phyloP scores from a whole-genome alignment of 2,888 invertebrate species.

The Agrochola litura region DNA sequence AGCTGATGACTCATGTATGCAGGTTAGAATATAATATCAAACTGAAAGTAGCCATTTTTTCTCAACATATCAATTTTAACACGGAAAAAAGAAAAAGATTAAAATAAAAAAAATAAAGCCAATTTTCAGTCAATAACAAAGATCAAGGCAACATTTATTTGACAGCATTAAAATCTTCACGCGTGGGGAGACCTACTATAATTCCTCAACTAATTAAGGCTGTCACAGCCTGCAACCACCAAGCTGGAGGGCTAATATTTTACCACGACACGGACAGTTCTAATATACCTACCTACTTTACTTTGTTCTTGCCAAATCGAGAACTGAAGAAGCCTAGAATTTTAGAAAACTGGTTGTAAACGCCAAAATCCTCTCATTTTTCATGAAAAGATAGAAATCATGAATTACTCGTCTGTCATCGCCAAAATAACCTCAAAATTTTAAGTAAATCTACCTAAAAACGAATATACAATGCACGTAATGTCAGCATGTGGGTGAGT shows the following conservation, averaged over 20 bases:
- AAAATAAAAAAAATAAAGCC: too few species aligned
- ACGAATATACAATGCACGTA: constrained; percentile 44
- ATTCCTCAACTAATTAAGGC: background rate
- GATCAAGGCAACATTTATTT: too few species aligned
- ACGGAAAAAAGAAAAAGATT: background rate
- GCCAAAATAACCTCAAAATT: constrained; percentile 19
- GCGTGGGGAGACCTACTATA: too few species aligned
- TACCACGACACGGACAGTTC: too few species aligned
- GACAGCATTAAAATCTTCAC: background rate
- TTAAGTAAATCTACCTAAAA: constrained; percentile 2
- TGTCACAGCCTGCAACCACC: background rate
- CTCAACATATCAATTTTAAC: background rate
- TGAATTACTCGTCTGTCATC: background rate
- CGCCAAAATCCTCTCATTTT: background rate
- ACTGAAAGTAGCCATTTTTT: background rate
- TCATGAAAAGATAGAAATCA: background rate
- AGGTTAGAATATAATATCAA: background rate
- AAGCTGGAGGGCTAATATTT: background rate
- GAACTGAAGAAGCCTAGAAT: background rate
- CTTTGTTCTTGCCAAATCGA: background rate
- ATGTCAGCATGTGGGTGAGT: constrained; percentile 71
- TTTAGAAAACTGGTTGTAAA: background rate
- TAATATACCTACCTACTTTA: background rate
- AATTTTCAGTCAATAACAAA: background rate
- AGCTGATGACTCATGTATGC: background rate